Evolutionary conservation across 2,888 invertebrate species (phyloP).

Genomic region (Drosophila parthenogenetica): DNA sequence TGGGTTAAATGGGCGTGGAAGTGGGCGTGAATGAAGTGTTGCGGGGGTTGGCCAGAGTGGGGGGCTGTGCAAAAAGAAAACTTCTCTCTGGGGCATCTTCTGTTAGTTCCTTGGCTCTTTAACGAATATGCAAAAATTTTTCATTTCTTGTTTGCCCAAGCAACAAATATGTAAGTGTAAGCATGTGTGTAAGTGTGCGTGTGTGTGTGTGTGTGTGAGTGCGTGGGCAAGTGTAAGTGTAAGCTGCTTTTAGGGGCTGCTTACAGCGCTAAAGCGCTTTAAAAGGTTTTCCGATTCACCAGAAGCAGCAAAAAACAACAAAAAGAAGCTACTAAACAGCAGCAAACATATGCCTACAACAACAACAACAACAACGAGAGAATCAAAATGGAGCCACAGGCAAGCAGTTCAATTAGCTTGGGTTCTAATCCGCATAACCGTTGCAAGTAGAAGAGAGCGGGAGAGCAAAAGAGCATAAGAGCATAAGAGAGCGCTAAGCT

Average conservation of each 20-base stretch:
- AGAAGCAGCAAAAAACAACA: slow-evolving; percentile 1
- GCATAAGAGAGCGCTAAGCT: slow-evolving; percentile 8
- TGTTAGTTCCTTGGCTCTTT: slow-evolving; percentile 24
- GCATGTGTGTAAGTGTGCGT: slow-evolving; percentile 6
- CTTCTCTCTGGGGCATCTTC: slow-evolving; percentile 55
- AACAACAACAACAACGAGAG: neutral
- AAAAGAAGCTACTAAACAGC: slow-evolving; percentile 15
- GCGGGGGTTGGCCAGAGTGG: too few relatives aligned
- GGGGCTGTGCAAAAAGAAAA: slow-evolving; percentile 39
- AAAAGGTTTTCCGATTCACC: slow-evolving; percentile 65
- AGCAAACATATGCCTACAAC: slow-evolving; percentile 43
- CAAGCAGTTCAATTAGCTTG: slow-evolving; percentile 54
- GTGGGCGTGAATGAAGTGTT: slow-evolving; percentile 23
- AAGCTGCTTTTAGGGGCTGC: slow-evolving; percentile 74
- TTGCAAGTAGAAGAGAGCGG: neutral
- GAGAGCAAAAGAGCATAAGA: neutral
- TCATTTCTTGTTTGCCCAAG: slow-evolving; percentile 49
- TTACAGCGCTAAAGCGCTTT: slow-evolving; percentile 74
- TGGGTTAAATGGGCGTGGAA: slow-evolving; percentile 20
- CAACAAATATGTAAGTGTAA: slow-evolving; percentile 24
- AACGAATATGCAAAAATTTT: slow-evolving; percentile 50
- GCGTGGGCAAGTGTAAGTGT: slow-evolving; percentile 51
- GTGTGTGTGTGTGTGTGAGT: slow-evolving; percentile 16
- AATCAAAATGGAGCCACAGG: slow-evolving; percentile 12
- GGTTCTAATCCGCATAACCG: slow-evolving; percentile 2